phyloP scores from a whole-genome alignment of 2,888 invertebrate species.

The Drosophila barbarae region DNA sequence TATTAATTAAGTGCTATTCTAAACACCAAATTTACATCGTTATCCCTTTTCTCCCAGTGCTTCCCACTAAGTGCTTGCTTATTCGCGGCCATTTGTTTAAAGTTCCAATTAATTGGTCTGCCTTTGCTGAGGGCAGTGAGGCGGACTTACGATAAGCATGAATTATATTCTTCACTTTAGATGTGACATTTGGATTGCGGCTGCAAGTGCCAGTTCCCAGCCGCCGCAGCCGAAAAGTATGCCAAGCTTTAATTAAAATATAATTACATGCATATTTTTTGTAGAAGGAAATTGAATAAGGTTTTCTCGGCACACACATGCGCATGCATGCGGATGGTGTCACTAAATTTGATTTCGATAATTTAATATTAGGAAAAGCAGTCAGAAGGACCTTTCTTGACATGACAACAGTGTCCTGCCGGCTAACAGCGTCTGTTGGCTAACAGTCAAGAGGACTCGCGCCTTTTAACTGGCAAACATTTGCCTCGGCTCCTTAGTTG shows the following conservation, averaged over 20 bases:
- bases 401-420: constrained; percentile 5
- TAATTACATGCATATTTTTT: constrained; percentile 14
- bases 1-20: too few relatives aligned
- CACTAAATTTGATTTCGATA: constrained; percentile 35
- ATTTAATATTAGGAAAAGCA: constrained; percentile 25
- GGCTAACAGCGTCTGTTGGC: constrained; percentile 23
- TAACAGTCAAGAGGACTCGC: constrained; percentile 25
- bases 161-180: constrained; percentile 21
- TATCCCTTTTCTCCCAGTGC: constrained; percentile 3
- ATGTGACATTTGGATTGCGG: constrained; percentile 25
- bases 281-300: constrained; percentile 18
- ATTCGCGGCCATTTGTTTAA: constrained; percentile 50
- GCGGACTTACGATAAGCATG: constrained; percentile 30
- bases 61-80: constrained; percentile 16
- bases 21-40: too few relatives aligned
- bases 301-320: constrained; percentile 11
- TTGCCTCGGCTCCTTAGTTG: constrained; percentile 29
- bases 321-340: constrained; percentile 8
- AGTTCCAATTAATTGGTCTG: constrained; percentile 40
- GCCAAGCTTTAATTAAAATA: constrained; percentile 19
- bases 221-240: constrained; percentile 23
- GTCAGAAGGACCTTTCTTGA: constrained; percentile 1
- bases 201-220: constrained; percentile 1
- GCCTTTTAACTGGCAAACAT: constrained; percentile 14
- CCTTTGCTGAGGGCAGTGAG: constrained; percentile 32